Conservation (phyloP, 2,888 invertebrate genomes). For the Eupithecia pulchellata region DNA sequence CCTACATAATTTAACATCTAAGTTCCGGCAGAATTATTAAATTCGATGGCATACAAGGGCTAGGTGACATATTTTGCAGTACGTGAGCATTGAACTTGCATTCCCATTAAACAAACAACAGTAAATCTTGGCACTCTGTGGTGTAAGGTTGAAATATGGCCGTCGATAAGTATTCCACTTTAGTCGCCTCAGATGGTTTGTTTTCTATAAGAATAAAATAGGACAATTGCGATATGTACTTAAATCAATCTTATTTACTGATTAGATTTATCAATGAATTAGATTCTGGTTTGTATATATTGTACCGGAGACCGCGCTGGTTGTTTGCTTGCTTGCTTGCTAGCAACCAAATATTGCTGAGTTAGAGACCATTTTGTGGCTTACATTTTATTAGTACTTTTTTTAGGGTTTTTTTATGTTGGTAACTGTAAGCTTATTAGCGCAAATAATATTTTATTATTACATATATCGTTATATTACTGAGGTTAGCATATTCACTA, state of each 20-base stretch:
- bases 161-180: constrained; percentile 24
- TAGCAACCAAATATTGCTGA: no score
- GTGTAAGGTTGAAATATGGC: constrained; percentile 32
- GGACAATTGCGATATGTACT: constrained; percentile 9
- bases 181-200: constrained; percentile 17
- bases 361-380: no score
- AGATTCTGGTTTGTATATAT: no score
- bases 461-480: neutral
- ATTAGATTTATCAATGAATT: neutral
- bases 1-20: neutral
- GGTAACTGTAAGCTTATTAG: no score
- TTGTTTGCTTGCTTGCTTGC: no score
- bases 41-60: neutral
- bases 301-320: no score
- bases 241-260: constrained; percentile 17
- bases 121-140: constrained; percentile 27
- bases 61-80: constrained; percentile 7
- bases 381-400: no score
- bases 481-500: neutral
- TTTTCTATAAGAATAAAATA: constrained; percentile 18
- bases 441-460: no score
- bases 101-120: constrained; percentile 23
- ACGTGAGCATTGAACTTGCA: constrained; percentile 11
- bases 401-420: no score
- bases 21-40: neutral